These are phyloP conservation scores for Capromys pilorides DNA, from an alignment of 2,797 vertebrate genomes.

Conservation along the genomic window DNA sequence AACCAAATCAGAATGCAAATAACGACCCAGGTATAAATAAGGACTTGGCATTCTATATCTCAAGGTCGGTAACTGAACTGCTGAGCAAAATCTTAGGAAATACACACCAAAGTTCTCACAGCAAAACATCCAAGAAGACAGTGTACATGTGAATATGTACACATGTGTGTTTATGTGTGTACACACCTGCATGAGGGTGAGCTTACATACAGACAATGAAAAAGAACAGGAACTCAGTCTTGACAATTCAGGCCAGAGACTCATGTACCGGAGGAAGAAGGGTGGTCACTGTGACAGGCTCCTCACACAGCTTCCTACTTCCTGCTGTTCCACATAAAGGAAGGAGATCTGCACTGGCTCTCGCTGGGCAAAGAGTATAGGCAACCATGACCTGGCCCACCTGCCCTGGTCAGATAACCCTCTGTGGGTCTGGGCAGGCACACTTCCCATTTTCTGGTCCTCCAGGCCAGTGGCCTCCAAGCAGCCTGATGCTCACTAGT, in stretches of 20 bases:
- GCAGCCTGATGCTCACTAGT: not conserved
- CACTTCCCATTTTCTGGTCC: not conserved
- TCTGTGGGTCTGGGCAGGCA: no score
- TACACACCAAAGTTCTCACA: not conserved
- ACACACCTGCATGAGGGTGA: not conserved
- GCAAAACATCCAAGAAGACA: not conserved
- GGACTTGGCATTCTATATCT: not conserved
- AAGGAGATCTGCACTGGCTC: not conserved
- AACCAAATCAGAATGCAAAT: not conserved
- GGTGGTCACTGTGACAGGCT: not conserved
- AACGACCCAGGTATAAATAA: not conserved
- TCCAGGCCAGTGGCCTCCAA: not conserved
- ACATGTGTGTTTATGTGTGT: no score
- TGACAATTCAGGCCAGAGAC: not conserved
- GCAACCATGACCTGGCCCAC: fast-evolving
- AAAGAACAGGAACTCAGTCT: no score
- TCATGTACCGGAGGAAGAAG: not conserved
- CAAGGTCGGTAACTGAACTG: not conserved
- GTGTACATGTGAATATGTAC: not conserved
- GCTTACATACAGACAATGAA: not conserved
- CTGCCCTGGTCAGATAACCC: fast-evolving
- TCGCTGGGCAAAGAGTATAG: not conserved
- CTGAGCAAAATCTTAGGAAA: not conserved
- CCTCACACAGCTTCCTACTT: not conserved
- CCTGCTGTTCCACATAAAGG: not conserved